A percentile compares a stretch with the other conserved stretches of the same genome.
phyloP scores from a whole-genome alignment of 2,797 vertebrate genomes.

The Delichon dasypus region DNA sequence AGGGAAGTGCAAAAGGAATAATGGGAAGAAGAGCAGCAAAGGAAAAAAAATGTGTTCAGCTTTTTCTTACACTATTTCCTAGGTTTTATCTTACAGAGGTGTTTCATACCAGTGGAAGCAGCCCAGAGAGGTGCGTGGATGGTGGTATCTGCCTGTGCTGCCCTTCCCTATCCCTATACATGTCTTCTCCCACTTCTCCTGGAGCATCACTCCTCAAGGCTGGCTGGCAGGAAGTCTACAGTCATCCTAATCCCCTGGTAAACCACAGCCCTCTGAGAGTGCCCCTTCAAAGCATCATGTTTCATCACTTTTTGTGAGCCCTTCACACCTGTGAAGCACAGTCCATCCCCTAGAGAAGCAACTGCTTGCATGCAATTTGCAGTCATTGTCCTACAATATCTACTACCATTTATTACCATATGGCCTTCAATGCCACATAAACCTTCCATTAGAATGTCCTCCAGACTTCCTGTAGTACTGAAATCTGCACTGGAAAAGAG shows the following conservation, averaged over 20 bases:
- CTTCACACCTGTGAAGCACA: background rate
- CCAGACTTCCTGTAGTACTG: background rate
- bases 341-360: background rate
- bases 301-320: background rate
- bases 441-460: background rate
- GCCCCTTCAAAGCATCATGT: fast-evolving
- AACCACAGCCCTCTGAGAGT: background rate
- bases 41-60: fast-evolving
- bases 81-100: background rate
- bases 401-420: background rate
- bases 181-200: background rate
- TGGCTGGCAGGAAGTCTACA: background rate
- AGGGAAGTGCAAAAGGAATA: background rate
- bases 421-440: background rate
- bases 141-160: fast-evolving
- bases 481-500: background rate
- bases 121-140: fast-evolving
- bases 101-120: background rate
- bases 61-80: background rate
- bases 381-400: background rate
- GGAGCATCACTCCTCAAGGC: background rate
- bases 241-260: background rate
- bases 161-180: background rate
- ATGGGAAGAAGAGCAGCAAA: too few species aligned
- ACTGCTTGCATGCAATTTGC: background rate